Conservation (phyloP, 2,797 vertebrate genomes). For the Peromyscus aztecus region DNA sequence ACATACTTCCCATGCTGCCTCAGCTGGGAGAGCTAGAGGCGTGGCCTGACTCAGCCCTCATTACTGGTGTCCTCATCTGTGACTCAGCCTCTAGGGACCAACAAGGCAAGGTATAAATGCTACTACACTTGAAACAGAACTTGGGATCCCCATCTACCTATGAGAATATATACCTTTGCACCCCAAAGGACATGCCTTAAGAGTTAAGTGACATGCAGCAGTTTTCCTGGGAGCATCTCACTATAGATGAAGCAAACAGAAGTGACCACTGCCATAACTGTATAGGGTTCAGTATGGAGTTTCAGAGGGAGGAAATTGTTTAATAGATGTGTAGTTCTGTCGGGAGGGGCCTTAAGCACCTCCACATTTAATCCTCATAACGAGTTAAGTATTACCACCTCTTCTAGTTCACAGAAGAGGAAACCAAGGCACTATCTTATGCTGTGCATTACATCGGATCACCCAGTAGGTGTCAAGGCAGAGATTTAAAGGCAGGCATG, state of each 20-base stretch:
- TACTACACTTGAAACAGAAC: rapidly evolving
- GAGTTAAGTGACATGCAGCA: rapidly evolving
- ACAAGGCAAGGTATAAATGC: rapidly evolving
- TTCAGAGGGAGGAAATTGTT: too few species aligned
- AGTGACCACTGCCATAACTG: not conserved
- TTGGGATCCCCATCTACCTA: not conserved
- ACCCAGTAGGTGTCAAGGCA: not conserved
- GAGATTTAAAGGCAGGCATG: not conserved
- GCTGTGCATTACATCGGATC: too few species aligned
- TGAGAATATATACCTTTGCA: rapidly evolving
- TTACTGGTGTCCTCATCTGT: not conserved
- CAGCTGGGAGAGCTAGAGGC: too few species aligned
- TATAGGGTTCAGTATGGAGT: not conserved
- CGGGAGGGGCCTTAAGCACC: not conserved
- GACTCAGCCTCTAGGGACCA: not conserved
- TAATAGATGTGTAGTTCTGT: not conserved
- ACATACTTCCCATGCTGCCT: not conserved
- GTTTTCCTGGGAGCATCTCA: not conserved
- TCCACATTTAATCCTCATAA: not conserved
- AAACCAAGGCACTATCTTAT: not conserved
- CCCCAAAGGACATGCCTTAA: not conserved
- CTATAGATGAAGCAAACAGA: not conserved
- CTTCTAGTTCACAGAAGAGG: not conserved
- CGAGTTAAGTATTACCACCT: not conserved
- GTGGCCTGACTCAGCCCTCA: not conserved